These are phyloP conservation scores for Accipiter virgatus DNA, from an alignment of 2,113 vertebrate species.

Conservation along the genomic window DNA sequence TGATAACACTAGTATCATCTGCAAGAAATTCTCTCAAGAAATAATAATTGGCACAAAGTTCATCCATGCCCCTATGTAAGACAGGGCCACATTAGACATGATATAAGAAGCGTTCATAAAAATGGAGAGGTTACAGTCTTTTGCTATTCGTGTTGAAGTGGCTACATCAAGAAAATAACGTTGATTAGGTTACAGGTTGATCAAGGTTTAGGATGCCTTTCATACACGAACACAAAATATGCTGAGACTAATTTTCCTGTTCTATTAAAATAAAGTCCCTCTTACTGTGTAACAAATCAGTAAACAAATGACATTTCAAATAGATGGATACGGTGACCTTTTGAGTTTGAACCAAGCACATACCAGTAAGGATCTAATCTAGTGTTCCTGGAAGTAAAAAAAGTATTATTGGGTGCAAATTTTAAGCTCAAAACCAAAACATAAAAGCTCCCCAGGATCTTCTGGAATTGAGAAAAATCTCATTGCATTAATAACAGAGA, in stretches of 20 bases:
- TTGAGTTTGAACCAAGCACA: not conserved
- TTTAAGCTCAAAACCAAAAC: not conserved
- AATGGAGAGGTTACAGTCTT: not conserved
- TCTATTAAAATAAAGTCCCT: not conserved
- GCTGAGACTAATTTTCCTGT: not conserved
- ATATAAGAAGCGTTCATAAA: not conserved
- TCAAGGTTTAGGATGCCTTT: fast-evolving
- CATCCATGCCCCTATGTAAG: not conserved
- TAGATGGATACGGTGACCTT: not conserved
- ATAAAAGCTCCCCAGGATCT: not conserved
- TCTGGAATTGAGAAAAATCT: not conserved
- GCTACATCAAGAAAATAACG: not conserved
- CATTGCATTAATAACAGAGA: not conserved
- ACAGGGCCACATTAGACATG: not conserved
- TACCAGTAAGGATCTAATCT: not conserved
- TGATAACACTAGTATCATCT: not conserved
- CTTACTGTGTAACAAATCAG: not conserved
- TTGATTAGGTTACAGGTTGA: not conserved
- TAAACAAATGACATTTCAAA: not conserved
- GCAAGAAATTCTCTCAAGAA: not conserved
- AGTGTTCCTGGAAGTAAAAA: not conserved
- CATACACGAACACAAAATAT: not conserved
- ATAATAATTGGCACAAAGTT: not conserved
- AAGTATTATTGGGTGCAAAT: not conserved
- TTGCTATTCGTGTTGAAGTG: not conserved